A percentile compares a stretch with the other conserved stretches of the same genome.
Conservation (phyloP, 2,888 invertebrate genomes). For the Dicyrtoma fusca region DNA sequence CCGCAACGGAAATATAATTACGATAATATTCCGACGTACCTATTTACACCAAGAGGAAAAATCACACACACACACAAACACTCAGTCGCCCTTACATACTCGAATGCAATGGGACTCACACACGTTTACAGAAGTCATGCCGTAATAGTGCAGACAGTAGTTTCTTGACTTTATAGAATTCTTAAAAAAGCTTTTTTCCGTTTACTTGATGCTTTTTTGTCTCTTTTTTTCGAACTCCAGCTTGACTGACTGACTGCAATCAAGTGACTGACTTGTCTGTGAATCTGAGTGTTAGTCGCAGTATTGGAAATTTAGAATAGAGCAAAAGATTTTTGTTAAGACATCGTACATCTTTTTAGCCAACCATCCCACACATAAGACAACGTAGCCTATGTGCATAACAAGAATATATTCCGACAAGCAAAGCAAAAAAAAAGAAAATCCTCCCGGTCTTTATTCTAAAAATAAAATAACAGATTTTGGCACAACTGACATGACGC, state of each 20-base stretch:
- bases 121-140: neutral
- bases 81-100: too few relatives aligned
- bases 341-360: constrained; percentile 18
- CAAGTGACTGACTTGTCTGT: constrained; percentile 15
- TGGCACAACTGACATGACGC: constrained; percentile 34
- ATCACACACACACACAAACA: too few relatives aligned
- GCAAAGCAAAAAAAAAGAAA: constrained; percentile 6
- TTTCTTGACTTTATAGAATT: constrained; percentile 15
- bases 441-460: constrained; percentile 27
- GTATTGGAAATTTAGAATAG: constrained; percentile 18
- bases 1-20: too few relatives aligned
- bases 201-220: neutral
- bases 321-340: neutral
- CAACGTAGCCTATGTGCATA: neutral
- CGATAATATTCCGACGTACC: too few relatives aligned
- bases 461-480: constrained; percentile 37
- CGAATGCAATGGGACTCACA: too few relatives aligned
- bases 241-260: constrained; percentile 23
- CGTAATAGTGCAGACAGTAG: neutral
- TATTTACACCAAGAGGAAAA: too few relatives aligned
- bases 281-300: neutral
- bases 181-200: constrained; percentile 1
- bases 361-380: constrained; percentile 17
- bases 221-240: neutral
- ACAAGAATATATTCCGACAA: constrained; percentile 10